phyloP scores from a whole-genome alignment of 1,140 invertebrate species.

The Psix sp. region DNA sequence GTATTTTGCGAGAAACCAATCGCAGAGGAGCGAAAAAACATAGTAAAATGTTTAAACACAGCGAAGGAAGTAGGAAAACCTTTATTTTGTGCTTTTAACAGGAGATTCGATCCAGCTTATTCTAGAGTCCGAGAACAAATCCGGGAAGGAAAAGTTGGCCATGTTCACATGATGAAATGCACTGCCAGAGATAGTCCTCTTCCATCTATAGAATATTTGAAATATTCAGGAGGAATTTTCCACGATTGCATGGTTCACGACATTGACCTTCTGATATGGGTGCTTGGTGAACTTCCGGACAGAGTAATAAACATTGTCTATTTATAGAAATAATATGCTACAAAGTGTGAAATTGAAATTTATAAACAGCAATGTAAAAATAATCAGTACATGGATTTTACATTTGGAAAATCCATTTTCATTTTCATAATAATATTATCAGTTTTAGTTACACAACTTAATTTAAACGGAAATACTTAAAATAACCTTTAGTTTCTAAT shows the following conservation, averaged over 20 bases:
- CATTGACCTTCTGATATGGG: constrained; percentile 81
- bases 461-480: no score
- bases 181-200: constrained; percentile 81
- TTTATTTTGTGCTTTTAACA: constrained; percentile 83
- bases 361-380: no score
- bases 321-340: no score
- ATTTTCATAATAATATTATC: no score
- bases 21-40: constrained; percentile 77
- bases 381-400: no score
- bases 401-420: no score
- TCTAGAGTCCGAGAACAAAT: constrained; percentile 76
- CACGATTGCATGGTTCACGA: constrained; percentile 86
- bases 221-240: constrained; percentile 83
- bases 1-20: constrained; percentile 87
- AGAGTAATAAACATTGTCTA: constrained; percentile 60
- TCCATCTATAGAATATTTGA: constrained; percentile 80
- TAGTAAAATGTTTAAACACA: constrained; percentile 79
- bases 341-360: no score
- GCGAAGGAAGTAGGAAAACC: constrained; percentile 78
- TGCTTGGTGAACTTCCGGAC: constrained; percentile 80
- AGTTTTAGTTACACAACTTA: no score
- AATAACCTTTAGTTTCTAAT: no score
- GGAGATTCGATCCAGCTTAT: constrained; percentile 83
- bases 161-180: constrained; percentile 81
- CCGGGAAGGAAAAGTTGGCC: constrained; percentile 79